Evolutionary conservation across 1,140 invertebrate genomes (phyloP).

Genomic region (Drosophila nigrodunni): DNA sequence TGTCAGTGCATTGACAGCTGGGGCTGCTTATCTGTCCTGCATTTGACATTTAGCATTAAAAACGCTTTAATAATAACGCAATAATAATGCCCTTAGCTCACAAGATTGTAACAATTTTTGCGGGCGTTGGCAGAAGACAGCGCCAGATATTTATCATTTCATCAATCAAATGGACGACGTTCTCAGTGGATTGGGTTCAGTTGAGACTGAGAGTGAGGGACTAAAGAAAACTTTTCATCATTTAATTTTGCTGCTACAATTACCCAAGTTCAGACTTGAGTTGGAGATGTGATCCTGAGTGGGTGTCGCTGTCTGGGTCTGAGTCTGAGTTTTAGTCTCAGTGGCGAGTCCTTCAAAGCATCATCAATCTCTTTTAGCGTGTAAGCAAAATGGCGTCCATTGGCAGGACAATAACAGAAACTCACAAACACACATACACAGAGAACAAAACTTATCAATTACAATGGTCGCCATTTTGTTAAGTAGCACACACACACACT

Average conservation of each 20-base stretch:
- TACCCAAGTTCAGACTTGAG: slow-evolving; percentile 54
- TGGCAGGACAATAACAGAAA: slow-evolving; percentile 65
- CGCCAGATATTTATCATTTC: slow-evolving; percentile 79
- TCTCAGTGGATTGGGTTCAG: slow-evolving; percentile 9
- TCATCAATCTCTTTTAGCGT: slow-evolving; percentile 79
- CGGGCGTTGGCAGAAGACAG: slow-evolving; percentile 33
- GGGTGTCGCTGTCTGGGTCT: slow-evolving; percentile 2
- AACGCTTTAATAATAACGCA: slow-evolving; percentile 83
- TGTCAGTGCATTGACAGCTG: slow-evolving; percentile 71
- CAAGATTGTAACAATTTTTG: slow-evolving; percentile 56
- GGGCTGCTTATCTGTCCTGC: slow-evolving; percentile 82
- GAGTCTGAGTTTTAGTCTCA: slow-evolving; percentile 3
- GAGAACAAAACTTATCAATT: slow-evolving; percentile 74
- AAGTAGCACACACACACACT: slow-evolving; percentile 1
- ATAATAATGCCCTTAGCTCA: slow-evolving; percentile 69
- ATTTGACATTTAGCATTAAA: slow-evolving; percentile 84
- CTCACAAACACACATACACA: slow-evolving; percentile 22
- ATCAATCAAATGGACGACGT: slow-evolving; percentile 69
- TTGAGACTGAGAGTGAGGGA: background rate
- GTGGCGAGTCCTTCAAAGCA: slow-evolving; percentile 66
- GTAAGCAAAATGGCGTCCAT: slow-evolving; percentile 52
- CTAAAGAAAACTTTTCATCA: slow-evolving; percentile 74
- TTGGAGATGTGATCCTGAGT: slow-evolving; percentile 5
- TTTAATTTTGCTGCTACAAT: slow-evolving; percentile 75
- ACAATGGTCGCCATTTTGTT: slow-evolving; percentile 65